phyloP scores from a whole-genome alignment of 2,888 invertebrate genomes.

The Tromatobia lineatoria region DNA sequence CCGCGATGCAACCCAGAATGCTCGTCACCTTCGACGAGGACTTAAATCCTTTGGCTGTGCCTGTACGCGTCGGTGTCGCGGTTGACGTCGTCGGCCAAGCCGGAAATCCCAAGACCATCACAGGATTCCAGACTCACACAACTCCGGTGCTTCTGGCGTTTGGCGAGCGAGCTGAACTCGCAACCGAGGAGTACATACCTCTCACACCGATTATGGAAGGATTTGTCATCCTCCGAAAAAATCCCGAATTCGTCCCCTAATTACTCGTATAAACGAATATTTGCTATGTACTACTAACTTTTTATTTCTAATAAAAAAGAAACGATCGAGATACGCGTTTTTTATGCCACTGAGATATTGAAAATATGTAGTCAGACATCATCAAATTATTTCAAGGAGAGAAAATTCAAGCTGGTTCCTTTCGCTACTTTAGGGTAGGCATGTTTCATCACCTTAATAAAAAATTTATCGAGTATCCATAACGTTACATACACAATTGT shows the following conservation, averaged over 20 bases:
- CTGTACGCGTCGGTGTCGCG: slow-evolving; percentile 97
- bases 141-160: slow-evolving; percentile 98
- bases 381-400: not conserved
- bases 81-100: slow-evolving; percentile 99
- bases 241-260: slow-evolving; percentile 88
- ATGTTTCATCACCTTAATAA: not conserved
- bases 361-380: not conserved
- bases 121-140: slow-evolving; percentile 99
- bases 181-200: slow-evolving; percentile 98
- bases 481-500: not conserved
- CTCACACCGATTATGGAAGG: slow-evolving; percentile 99
- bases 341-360: slow-evolving; percentile 2
- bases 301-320: slow-evolving; percentile 66
- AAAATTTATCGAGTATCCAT: not conserved
- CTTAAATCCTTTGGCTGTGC: slow-evolving; percentile 96
- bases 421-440: not conserved
- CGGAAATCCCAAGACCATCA: slow-evolving; percentile 99
- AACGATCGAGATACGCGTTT: slow-evolving; percentile 6
- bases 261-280: slow-evolving; percentile 15
- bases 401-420: not conserved
- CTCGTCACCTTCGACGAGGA: slow-evolving; percentile 98
- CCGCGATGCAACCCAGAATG: slow-evolving; percentile 99
- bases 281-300: slow-evolving; percentile 59
- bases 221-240: slow-evolving; percentile 98
- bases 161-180: slow-evolving; percentile 98